Evolutionary conservation across 2,113 vertebrate species (phyloP).

Genomic region (Oncorhynchus clarkii): DNA sequence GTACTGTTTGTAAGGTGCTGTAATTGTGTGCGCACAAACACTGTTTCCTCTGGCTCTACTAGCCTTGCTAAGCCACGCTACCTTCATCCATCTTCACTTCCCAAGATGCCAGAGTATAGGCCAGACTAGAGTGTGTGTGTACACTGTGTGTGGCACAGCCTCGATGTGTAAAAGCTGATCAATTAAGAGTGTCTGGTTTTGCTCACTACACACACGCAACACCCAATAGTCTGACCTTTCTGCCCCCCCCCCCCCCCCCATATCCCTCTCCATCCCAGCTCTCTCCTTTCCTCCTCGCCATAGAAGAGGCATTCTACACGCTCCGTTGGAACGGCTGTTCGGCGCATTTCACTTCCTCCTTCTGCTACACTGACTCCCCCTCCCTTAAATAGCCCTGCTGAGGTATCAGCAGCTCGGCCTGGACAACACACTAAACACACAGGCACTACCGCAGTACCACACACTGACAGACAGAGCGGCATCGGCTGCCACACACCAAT

Average conservation of each 20-base stretch:
- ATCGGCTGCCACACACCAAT: too few relatives aligned
- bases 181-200: slow-evolving; percentile 22
- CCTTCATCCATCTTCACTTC: slow-evolving; percentile 69
- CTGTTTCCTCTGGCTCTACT: slow-evolving; percentile 47
- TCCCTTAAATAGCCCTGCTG: background rate
- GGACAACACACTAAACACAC: too few relatives aligned
- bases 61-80: slow-evolving; percentile 41
- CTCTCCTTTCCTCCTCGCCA: background rate
- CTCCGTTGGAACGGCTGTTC: background rate
- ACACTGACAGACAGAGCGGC: too few relatives aligned
- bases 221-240: slow-evolving; percentile 22
- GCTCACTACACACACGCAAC: slow-evolving; percentile 6
- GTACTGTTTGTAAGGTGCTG: slow-evolving; percentile 34
- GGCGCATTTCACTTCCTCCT: slow-evolving; percentile 8
- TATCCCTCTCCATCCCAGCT: background rate
- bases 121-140: background rate
- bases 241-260: background rate
- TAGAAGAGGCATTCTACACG: slow-evolving; percentile 30
- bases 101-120: slow-evolving; percentile 25
- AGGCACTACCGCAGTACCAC: too few relatives aligned
- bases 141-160: background rate
- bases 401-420: background rate
- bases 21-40: slow-evolving; percentile 22
- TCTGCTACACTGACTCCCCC: background rate
- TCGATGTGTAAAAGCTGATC: slow-evolving; percentile 19